These are phyloP conservation scores for Rhynchomys soricoides DNA, from an alignment of 2,113 vertebrate species.

Conservation along the genomic window DNA sequence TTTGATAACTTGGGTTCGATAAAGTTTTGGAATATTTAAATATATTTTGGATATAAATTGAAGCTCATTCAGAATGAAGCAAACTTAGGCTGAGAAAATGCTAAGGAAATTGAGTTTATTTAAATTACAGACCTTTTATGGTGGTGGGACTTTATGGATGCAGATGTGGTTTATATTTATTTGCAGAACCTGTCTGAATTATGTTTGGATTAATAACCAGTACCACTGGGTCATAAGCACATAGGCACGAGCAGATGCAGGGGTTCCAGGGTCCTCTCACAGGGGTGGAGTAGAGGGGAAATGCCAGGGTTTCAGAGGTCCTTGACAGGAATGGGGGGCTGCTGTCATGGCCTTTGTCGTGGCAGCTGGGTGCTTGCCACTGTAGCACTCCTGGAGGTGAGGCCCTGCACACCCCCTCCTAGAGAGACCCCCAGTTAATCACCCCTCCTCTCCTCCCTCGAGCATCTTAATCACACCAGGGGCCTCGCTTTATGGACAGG, in stretches of 20 bases:
- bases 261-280: neutral
- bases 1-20: conserved; percentile 58
- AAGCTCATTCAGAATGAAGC: conserved; percentile 43
- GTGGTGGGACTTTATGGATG: neutral
- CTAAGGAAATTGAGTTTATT: conserved; percentile 14
- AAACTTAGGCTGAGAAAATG: conserved; percentile 41
- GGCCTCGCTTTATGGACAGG: neutral
- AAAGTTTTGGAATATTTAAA: conserved; percentile 65
- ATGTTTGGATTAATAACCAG: neutral
- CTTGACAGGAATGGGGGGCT: neutral
- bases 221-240: neutral
- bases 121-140: conserved; percentile 12
- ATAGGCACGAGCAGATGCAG: neutral
- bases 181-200: neutral
- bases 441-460: neutral
- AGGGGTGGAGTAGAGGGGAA: neutral
- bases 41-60: conserved; percentile 74
- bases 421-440: neutral
- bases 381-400: neutral
- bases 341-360: neutral
- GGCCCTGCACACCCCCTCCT: neutral
- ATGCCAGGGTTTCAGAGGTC: neutral
- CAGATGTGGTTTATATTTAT: neutral
- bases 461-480: neutral
- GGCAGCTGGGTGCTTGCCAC: neutral